Evolutionary conservation across 1,140 invertebrate species (phyloP), one percentile per base, ranked within the genome.

Genomic region (Nylanderia fulva): DNA sequence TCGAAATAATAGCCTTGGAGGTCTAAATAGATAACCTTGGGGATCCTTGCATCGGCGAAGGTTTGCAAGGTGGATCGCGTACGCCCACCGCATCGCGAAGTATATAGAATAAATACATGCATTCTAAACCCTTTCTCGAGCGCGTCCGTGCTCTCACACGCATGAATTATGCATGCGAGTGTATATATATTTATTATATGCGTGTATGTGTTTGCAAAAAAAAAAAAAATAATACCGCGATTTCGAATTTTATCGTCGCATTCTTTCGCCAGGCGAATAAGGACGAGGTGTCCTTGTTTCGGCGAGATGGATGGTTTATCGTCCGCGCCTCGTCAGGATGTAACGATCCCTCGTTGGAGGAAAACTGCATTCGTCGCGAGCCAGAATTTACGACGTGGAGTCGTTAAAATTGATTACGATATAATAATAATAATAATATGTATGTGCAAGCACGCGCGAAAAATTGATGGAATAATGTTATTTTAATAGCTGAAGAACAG

Each of bases 21-120:
- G 29, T 33, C 29, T 33, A 33, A n/a, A 54, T 27, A 45, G 64
- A 36, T 82, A 83, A 68, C 88, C 87, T 88, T 88, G 86, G 54
- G n/a, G 86, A 68, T 88, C 83, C 86, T 88, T 85, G 86, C 75
- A 68, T 83, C 60, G 54, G n/a, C 39, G 75, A 88, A 85, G 87
- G 68, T 64, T 82, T 52, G 60, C 83, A 72, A 48, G 71, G 71
- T 64, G 76, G 71, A 85, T 86, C 76, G 82, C 75, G 71, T 85
- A 88, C 76, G 60, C 72, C 86, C 52, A 54, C 54, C 74, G 36
- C 36, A 27, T 27, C 39, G 29, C 24, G 42, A 52, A 21, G 15
- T 71, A 58, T 72, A 58, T n/a, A n/a, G 1, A n/a, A 36, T 48
- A 48, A 18, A 48, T 48, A 48, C 24, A 36, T 11, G 13, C 5